Conservation (phyloP, 1,140 invertebrate genomes). For the Drosophila azteca region DNA sequence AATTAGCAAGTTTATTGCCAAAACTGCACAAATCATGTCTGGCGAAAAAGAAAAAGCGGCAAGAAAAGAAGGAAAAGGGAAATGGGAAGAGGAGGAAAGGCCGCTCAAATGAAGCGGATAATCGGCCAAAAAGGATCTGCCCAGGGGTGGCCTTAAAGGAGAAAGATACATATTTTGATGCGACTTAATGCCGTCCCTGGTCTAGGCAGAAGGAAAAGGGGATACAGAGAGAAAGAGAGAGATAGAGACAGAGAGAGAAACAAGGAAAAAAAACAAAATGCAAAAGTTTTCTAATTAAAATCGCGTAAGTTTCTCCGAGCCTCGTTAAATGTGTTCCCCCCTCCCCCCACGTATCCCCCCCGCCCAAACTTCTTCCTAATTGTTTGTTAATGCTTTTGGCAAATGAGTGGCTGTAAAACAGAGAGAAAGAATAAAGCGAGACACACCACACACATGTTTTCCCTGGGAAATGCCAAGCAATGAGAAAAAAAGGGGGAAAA, state of each 20-base stretch:
- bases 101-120: slow-evolving; percentile 37
- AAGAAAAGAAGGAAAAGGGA: not conserved
- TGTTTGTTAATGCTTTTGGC: slow-evolving; percentile 60
- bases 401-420: slow-evolving; percentile 48
- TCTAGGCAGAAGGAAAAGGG: not conserved
- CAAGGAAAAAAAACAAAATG: slow-evolving; percentile 60
- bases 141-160: not conserved
- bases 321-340: slow-evolving; percentile 24
- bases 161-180: slow-evolving; percentile 19
- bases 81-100: not conserved
- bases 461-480: not conserved
- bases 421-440: not conserved
- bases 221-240: slow-evolving; percentile 13
- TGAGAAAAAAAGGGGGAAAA: slow-evolving; percentile 27
- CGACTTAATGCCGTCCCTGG: not conserved
- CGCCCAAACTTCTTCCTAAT: slow-evolving; percentile 30
- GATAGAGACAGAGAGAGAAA: no score
- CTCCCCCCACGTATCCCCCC: not conserved
- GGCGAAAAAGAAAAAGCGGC: not conserved
- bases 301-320: slow-evolving; percentile 63
- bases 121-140: slow-evolving; percentile 4
- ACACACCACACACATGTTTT: not conserved
- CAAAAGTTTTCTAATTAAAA: slow-evolving; percentile 80
- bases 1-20: slow-evolving; percentile 73
- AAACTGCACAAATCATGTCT: slow-evolving; percentile 67